A percentile compares a stretch with the other conserved stretches of the same genome.
Conservation (phyloP, 2,888 invertebrate species). For the Allolobophora icterica region DNA sequence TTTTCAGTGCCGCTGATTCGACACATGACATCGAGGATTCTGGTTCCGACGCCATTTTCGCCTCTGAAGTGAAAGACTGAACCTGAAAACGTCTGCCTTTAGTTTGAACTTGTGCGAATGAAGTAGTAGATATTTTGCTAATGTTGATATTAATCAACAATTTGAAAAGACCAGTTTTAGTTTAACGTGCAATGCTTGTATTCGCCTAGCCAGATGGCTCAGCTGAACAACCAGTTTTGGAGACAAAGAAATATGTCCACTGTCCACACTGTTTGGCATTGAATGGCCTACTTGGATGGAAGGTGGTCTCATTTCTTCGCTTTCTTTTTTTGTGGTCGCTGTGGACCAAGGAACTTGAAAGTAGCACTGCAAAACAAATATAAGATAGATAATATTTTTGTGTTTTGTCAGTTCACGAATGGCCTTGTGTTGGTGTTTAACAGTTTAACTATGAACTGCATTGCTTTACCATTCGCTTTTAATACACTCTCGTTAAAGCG, state of each 20-base stretch:
- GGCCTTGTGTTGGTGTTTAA: no score
- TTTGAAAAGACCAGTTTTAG: background rate
- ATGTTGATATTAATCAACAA: background rate
- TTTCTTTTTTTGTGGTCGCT: constrained; percentile 80
- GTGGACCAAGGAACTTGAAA: constrained; percentile 84
- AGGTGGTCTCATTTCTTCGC: constrained; percentile 70
- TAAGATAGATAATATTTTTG: no score
- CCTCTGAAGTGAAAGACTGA: constrained; percentile 76
- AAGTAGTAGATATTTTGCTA: background rate
- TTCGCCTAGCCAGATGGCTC: background rate
- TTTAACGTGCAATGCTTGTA: background rate
- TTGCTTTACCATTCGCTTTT: no score
- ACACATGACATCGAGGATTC: constrained; percentile 94
- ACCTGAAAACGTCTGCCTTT: constrained; percentile 54
- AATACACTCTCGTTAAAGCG: no score
- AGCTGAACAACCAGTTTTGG: background rate
- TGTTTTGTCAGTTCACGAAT: background rate
- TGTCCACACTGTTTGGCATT: background rate
- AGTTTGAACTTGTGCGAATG: background rate
- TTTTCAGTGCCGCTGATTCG: constrained; percentile 85
- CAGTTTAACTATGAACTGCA: no score
- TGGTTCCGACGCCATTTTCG: constrained; percentile 92
- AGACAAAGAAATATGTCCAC: no score
- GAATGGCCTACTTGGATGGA: constrained; percentile 1
- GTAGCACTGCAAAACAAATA: constrained; percentile 77